Evolutionary conservation across 2,797 vertebrate species (phyloP).

Genomic region (Cheirogaleus major): DNA sequence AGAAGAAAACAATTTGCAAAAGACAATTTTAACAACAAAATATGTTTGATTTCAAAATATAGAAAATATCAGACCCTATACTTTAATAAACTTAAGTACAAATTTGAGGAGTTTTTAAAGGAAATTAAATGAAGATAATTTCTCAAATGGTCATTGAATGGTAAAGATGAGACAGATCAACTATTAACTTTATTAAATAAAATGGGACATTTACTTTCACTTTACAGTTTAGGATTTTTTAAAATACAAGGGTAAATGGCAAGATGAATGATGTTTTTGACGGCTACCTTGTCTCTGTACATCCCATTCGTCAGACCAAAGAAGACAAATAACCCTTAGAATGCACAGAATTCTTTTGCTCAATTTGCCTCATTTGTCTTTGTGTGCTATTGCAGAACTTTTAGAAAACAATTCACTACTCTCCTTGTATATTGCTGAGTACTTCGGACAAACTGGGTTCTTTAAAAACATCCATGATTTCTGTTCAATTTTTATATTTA

Average conservation of each 20-base stretch:
- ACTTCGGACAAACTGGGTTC: background rate
- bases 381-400: background rate
- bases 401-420: background rate
- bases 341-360: background rate
- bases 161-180: background rate
- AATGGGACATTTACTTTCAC: background rate
- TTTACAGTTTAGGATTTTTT: background rate
- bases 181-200: background rate
- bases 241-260: background rate
- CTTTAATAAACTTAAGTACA: background rate
- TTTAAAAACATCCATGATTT: background rate
- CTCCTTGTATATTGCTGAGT: background rate
- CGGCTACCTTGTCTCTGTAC: background rate
- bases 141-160: background rate
- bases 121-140: background rate
- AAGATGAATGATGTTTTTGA: background rate
- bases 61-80: background rate
- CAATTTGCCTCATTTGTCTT: background rate
- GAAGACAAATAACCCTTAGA: background rate
- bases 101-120: background rate
- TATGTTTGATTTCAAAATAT: constrained; percentile 6
- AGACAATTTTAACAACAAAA: background rate
- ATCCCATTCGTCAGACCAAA: background rate
- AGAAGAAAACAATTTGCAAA: background rate
- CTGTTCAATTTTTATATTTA: background rate